phyloP scores from a whole-genome alignment of 2,888 invertebrate genomes.

The Tipula helvola region DNA sequence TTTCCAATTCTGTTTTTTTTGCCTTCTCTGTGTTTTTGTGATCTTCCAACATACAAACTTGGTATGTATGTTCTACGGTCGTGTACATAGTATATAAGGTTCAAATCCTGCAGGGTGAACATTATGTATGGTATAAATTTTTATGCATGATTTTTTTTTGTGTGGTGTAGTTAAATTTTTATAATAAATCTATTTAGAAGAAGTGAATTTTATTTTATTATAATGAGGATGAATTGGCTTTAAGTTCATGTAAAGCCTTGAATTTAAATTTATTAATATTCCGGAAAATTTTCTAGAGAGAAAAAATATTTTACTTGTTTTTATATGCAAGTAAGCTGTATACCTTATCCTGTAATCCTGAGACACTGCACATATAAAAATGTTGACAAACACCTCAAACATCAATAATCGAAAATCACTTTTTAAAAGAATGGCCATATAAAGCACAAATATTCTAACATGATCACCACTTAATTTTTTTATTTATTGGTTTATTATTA shows the following conservation, averaged over 20 bases:
- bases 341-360: neutral
- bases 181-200: constrained; percentile 4
- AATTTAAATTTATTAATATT: neutral
- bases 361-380: no score
- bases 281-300: neutral
- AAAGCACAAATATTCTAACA: no score
- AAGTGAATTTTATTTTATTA: constrained; percentile 4
- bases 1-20: neutral
- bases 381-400: no score
- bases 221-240: neutral
- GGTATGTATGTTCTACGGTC: neutral
- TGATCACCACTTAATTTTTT: no score
- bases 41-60: neutral
- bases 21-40: neutral
- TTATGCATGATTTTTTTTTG: neutral
- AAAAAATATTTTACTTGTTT: neutral
- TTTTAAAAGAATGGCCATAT: no score
- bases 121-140: neutral
- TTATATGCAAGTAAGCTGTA: neutral
- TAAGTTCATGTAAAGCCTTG: neutral
- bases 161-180: neutral
- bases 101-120: neutral
- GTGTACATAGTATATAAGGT: neutral
- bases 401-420: no score
- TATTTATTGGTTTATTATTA: no score